Conservation (phyloP, 1,140 invertebrate species). For the Atta colombica region DNA sequence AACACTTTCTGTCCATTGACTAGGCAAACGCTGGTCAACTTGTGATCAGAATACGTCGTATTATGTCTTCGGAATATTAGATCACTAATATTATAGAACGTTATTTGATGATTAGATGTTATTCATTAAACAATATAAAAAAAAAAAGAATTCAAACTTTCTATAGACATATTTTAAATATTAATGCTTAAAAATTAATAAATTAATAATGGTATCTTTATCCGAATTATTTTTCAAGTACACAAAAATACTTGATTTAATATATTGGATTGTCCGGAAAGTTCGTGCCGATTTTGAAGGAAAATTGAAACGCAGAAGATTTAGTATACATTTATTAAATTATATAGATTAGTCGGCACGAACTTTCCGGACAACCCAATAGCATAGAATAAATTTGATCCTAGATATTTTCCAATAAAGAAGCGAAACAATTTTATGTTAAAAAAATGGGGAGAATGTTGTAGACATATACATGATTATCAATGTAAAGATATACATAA, state of each 20-base stretch:
- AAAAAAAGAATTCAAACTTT: not conserved
- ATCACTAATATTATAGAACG: not conserved
- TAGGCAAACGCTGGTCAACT: slow-evolving; percentile 53
- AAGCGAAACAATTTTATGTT: no score
- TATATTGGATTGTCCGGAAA: no score
- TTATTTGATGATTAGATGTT: not conserved
- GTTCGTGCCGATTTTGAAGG: no score
- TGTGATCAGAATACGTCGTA: slow-evolving; percentile 66
- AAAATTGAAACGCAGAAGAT: no score
- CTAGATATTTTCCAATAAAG: no score
- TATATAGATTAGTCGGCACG: no score
- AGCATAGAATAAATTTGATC: no score
- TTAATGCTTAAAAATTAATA: not conserved
- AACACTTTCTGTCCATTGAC: slow-evolving; percentile 69
- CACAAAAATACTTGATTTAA: not conserved
- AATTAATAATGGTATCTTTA: not conserved
- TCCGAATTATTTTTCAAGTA: not conserved
- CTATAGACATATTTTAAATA: not conserved
- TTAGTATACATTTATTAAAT: no score
- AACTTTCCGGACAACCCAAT: no score
- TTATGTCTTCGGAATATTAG: slow-evolving; percentile 22
- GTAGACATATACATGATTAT: no score
- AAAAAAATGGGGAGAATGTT: no score
- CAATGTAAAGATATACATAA: no score
- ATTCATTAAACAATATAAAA: not conserved